A percentile compares a stretch with the other conserved stretches of the same genome.
Evolutionary conservation across 2,888 invertebrate genomes (phyloP).

Genomic region (Drosophila ochracea): DNA sequence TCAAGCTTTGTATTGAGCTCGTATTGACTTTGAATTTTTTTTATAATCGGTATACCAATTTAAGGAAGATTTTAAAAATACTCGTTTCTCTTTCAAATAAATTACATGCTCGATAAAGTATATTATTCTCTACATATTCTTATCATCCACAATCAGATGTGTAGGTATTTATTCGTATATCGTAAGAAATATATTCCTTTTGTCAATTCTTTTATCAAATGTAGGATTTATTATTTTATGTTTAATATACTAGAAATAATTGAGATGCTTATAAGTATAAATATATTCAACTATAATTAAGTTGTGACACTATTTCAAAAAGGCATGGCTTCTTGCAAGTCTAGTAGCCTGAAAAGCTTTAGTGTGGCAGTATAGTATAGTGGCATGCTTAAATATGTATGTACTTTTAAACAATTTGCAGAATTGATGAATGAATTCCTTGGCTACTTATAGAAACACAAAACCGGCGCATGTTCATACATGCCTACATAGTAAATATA

Average conservation of each 20-base stretch:
- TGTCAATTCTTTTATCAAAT: not conserved
- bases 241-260: not conserved
- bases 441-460: constrained; percentile 62
- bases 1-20: not conserved
- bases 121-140: not conserved
- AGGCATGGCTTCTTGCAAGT: not conserved
- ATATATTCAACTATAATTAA: not conserved
- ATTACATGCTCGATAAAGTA: not conserved
- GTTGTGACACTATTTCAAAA: not conserved
- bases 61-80: not conserved
- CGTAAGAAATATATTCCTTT: not conserved
- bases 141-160: not conserved
- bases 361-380: not conserved
- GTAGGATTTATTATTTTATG: not conserved
- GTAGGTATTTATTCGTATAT: not conserved
- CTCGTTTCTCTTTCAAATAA: no score
- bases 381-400: not conserved
- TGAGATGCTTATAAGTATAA: not conserved
- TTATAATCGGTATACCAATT: not conserved
- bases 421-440: constrained; percentile 54
- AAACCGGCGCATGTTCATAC: constrained; percentile 30
- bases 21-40: not conserved
- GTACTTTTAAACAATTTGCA: constrained; percentile 8
- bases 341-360: no score
- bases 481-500: constrained; percentile 19